A percentile compares a stretch with the other conserved stretches of the same genome.
phyloP scores from a whole-genome alignment of 2,888 invertebrate species.

The Drosophila macrospina region DNA sequence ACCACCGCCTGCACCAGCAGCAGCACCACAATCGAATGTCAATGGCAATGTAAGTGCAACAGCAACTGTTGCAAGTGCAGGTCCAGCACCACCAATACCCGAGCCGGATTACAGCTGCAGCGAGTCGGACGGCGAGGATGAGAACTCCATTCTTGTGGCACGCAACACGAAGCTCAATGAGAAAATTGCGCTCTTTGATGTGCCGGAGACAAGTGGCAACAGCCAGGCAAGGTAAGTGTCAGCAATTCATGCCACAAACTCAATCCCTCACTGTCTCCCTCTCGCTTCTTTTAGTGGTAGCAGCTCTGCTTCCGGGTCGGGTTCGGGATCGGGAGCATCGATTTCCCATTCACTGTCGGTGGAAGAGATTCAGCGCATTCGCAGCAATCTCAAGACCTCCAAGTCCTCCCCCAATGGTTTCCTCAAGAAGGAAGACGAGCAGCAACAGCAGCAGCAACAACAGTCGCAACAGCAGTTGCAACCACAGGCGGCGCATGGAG shows the following conservation, averaged over 20 bases:
- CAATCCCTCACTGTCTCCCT: background rate
- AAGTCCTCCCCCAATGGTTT: slow-evolving; percentile 95
- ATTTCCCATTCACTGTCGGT: slow-evolving; percentile 94
- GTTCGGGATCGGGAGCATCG: slow-evolving; percentile 88
- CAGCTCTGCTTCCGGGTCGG: slow-evolving; percentile 66
- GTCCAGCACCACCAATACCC: slow-evolving; percentile 91
- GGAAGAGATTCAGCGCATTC: slow-evolving; percentile 94
- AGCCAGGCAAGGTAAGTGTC: slow-evolving; percentile 89
- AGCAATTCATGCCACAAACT: background rate
- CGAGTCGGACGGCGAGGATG: slow-evolving; percentile 92
- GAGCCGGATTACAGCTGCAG: slow-evolving; percentile 96
- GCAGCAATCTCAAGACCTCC: slow-evolving; percentile 93
- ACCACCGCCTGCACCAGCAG: slow-evolving; percentile 85
- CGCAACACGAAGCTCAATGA: slow-evolving; percentile 86
- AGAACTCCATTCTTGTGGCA: slow-evolving; percentile 85
- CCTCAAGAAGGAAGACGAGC: slow-evolving; percentile 86
- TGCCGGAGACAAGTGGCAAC: slow-evolving; percentile 90
- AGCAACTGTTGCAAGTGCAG: slow-evolving; percentile 60
- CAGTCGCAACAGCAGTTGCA: slow-evolving; percentile 40
- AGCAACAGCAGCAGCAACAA: slow-evolving; percentile 29
- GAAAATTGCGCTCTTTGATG: slow-evolving; percentile 86
- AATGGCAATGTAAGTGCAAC: slow-evolving; percentile 25
- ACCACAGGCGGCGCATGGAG: slow-evolving; percentile 43
- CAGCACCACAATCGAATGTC: slow-evolving; percentile 52
- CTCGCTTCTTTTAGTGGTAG: slow-evolving; percentile 87